Conservation (phyloP, 2,888 invertebrate species). For the Polymixis flavicincta region DNA sequence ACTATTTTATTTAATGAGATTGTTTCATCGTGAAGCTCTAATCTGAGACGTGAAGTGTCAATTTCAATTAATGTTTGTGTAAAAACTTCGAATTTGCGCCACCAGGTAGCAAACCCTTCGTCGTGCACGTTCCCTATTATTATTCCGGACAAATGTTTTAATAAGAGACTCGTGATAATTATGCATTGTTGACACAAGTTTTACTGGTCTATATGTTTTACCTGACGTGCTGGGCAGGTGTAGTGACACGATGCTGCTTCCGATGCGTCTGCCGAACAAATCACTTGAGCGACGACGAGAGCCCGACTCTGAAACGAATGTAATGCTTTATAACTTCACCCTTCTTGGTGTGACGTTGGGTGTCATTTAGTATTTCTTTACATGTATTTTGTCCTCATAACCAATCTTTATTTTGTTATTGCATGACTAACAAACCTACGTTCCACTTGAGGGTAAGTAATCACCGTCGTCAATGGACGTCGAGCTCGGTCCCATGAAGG, state of each 20-base stretch:
- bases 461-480: neutral
- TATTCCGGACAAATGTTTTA: neutral
- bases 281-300: constrained; percentile 77
- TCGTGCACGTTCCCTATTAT: too few relatives aligned
- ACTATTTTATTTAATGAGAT: too few relatives aligned
- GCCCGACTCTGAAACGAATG: constrained; percentile 70
- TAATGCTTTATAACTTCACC: neutral
- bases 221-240: constrained; percentile 86
- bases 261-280: constrained; percentile 75
- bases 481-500: constrained; percentile 1
- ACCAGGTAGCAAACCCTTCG: too few relatives aligned
- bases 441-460: neutral
- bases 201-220: constrained; percentile 38
- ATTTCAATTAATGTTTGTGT: too few relatives aligned
- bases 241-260: constrained; percentile 81
- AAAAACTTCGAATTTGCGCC: too few relatives aligned
- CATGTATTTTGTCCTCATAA: neutral
- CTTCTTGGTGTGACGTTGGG: neutral
- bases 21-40: too few relatives aligned
- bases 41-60: too few relatives aligned
- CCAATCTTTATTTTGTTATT: neutral
- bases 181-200: neutral
- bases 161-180: neutral
- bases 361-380: neutral
- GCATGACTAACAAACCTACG: neutral